Percentiles rank a stretch among this genome's conserved stretches.
phyloP scores from a whole-genome alignment of 2,113 vertebrate genomes.

The Nothocercus julius region DNA sequence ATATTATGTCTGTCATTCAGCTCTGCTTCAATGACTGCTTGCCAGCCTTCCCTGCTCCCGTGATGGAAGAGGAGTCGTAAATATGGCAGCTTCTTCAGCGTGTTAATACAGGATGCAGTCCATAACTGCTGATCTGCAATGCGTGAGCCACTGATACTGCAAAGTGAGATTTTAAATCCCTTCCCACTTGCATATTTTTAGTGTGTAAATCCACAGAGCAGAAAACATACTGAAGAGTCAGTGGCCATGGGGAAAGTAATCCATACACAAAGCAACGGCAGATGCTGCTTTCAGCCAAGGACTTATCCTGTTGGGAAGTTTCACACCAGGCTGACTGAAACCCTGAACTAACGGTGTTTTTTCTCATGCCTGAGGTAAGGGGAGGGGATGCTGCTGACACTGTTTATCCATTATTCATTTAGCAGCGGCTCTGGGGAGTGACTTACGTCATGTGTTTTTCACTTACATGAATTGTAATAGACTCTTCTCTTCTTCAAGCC shows the following conservation, averaged over 20 bases:
- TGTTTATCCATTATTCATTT: constrained; percentile 52
- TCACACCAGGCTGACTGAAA: neutral
- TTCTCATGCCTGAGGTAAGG: neutral
- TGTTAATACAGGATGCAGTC: neutral
- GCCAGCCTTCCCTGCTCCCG: neutral
- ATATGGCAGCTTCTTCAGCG: constrained; percentile 35
- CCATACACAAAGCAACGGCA: neutral
- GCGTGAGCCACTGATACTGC: constrained; percentile 11
- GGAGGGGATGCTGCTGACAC: neutral
- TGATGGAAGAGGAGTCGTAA: constrained; percentile 27
- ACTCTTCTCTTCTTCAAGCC: constrained; percentile 17
- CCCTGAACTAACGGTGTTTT: neutral
- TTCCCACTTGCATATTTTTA: constrained; percentile 25
- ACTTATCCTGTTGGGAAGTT: neutral
- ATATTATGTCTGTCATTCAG: neutral
- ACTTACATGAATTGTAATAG: constrained; percentile 13
- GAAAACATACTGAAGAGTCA: constrained; percentile 28
- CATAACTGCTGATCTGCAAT: constrained; percentile 50
- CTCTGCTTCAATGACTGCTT: neutral
- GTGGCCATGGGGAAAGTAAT: constrained; percentile 42
- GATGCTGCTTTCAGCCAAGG: neutral
- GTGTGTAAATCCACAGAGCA: constrained; percentile 39
- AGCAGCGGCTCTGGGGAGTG: neutral
- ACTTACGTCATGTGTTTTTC: constrained; percentile 24
- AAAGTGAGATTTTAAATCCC: constrained; percentile 31